A percentile compares a stretch with the other conserved stretches of the same genome.
Evolutionary conservation across 2,113 vertebrate genomes (phyloP).

Genomic region (Zapus hudsonius): DNA sequence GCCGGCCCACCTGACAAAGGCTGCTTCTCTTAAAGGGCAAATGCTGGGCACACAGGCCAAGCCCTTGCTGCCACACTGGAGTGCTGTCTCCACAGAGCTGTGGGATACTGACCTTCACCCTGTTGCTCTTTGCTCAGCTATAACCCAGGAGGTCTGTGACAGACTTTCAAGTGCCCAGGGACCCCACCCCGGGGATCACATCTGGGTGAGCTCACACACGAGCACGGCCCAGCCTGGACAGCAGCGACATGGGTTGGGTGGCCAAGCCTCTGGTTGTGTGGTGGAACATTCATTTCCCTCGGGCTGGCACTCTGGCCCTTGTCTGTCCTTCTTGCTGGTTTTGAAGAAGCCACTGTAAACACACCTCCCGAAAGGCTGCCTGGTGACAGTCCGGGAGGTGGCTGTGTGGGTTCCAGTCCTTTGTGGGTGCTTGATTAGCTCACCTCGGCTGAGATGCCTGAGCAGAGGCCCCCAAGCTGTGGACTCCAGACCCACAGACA

Average conservation of each 20-base stretch:
- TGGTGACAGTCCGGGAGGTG: no score
- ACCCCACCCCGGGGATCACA: no score
- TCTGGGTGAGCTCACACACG: rapidly evolving
- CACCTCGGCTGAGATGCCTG: neutral
- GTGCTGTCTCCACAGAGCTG: neutral
- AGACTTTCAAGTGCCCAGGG: rapidly evolving
- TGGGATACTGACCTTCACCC: rapidly evolving
- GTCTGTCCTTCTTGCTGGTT: neutral
- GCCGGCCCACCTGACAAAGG: neutral
- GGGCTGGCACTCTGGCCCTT: rapidly evolving
- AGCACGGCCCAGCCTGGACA: neutral
- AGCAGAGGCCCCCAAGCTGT: no score
- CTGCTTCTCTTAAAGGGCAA: neutral
- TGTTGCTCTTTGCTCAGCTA: neutral
- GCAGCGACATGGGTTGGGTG: rapidly evolving
- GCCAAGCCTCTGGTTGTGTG: rapidly evolving
- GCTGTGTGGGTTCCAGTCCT: neutral
- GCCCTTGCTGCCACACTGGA: neutral
- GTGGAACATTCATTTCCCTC: rapidly evolving
- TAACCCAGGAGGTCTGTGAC: neutral
- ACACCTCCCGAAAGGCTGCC: no score
- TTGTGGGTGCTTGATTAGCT: neutral
- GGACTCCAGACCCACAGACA: no score
- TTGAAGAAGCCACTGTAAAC: no score
- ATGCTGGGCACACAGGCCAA: neutral